Percentiles rank a stretch among this genome's conserved stretches.
Evolutionary conservation across 2,888 invertebrate genomes (phyloP).

Genomic region (Pterostichus niger): DNA sequence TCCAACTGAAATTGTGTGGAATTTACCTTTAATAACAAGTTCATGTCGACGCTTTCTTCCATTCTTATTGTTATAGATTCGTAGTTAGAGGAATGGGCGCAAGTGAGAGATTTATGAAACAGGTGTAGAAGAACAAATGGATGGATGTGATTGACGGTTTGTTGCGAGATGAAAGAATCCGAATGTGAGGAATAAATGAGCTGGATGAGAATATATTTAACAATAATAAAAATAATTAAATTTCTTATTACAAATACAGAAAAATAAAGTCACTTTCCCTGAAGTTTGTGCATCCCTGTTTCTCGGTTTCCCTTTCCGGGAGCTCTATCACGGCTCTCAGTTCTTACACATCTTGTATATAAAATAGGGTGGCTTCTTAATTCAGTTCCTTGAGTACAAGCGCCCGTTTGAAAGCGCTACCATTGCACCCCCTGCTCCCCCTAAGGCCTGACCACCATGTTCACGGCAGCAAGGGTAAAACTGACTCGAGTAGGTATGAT

Average conservation of each 20-base stretch:
- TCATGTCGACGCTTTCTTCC: too few relatives aligned
- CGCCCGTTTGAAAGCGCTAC: conserved; percentile 56
- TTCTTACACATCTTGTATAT: conserved; percentile 69
- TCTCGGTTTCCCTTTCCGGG: conserved; percentile 32
- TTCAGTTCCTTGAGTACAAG: conserved; percentile 70
- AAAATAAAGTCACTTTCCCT: background rate
- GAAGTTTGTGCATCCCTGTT: conserved; percentile 47
- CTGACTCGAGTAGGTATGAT: conserved; percentile 29
- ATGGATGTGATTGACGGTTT: too few relatives aligned
- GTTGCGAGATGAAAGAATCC: too few relatives aligned
- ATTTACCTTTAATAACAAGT: too few relatives aligned
- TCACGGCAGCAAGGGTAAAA: conserved; percentile 51
- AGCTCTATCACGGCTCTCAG: conserved; percentile 30
- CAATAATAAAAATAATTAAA: too few relatives aligned
- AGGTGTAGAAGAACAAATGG: too few relatives aligned
- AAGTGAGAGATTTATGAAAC: too few relatives aligned
- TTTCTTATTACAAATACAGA: background rate
- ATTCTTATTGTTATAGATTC: too few relatives aligned
- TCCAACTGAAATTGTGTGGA: too few relatives aligned
- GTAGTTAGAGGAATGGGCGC: too few relatives aligned
- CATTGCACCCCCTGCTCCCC: conserved; percentile 36
- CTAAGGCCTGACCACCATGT: background rate
- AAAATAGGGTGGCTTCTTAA: conserved; percentile 72
- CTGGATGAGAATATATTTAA: too few relatives aligned
- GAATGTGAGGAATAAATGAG: too few relatives aligned